Evolutionary conservation across 2,113 vertebrate genomes (phyloP), one percentile per base, ranked within the genome.

Genomic region (Isichthys henryi): DNA sequence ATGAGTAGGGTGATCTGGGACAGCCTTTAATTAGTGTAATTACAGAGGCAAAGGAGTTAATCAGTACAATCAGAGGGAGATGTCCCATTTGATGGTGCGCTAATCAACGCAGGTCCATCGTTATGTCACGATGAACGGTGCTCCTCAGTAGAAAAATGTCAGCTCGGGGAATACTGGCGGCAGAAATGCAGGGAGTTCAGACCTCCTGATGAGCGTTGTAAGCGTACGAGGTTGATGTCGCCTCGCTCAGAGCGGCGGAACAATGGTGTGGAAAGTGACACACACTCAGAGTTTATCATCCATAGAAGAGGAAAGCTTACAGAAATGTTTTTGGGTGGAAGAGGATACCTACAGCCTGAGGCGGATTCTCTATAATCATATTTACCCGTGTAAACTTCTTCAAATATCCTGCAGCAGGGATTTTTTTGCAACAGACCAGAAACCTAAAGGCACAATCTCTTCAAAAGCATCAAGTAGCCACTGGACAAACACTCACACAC

Each of bases 41-140:
- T 66, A 88, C 88, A 74, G 27, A n/a, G 45, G 62, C 45, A 70
- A 88, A 39, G n/a, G 88, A 49, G 88, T 43, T 88, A 88, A 88
- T 88, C 66, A 74, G 46, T 17, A 8, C 74, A 80, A 43, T 80
- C 74, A 39, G 74, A 80, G 70, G 70, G 35, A 80, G 11, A 80
- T 43, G 74, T 19, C 35, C 74, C 17, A 5, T 70, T 88, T 48
- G 13, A 74, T 88, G 58, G 66, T 23, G 5, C 21, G 45, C n/a
- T 11, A 74, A 70, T 31, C 21, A 84, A 23, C 10, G 1, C 19
- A 0, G 45, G 45, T 84, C 82, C 82, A 43, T 80, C 17, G n/a
- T 43, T 80, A 35, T 43, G 31, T 43, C 74, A 80, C 39, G 43
- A 43, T 19, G 31, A 80, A 39, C 74, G 0, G 15, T 1, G 1